Base-by-base conservation (phyloP, 2,888 invertebrate genomes). In the Himalopsyche kuldschensis region DNA sequence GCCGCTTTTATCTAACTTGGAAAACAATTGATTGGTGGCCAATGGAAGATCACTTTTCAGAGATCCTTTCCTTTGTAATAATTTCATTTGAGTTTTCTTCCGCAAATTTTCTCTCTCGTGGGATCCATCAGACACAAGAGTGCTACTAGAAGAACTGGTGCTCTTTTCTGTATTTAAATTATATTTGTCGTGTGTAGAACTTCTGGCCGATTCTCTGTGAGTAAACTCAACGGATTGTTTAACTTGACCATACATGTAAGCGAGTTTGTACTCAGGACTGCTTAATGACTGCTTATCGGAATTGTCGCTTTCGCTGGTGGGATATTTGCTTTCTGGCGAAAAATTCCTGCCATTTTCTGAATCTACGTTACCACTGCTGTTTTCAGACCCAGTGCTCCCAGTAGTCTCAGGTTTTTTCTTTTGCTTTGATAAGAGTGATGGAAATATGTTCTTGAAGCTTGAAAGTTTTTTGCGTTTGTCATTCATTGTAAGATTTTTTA, bases 111-210 rank as follows among this genome's bases (percentile, higher is more conserved):
- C 88, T 27, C 87, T 87, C 80, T 87, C 82, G 8, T 47, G 76
- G 11, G 80, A 55, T 8, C 83, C 88, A 24, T 89, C 89, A 0
- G 89, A 90, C 81, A 89, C 89, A 35, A 89, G 86, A 4, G 89
- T 89, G 85, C 89, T 90, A 10, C 88, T 88, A 4, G 90, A 89
- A 17, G 88, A 88, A 82, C 89, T 89, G 0, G 82, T 80, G 84
- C 89, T 90, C 0, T 89, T 89, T 82, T 90, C 90, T 27, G 87
- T 30, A 88, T 69, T 81, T 10, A 69, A 11, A 69, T 8, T 27
- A 27, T 24, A 11, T 30, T 30, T 24, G 27, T 69, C 69, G 4
- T 30, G 15, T 8, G 11, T 3, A 27, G 15, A 4, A 41, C 2
- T 41, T 41, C 0, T 15, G 15, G 41, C 15, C 15, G 41, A 41